phyloP scores from a whole-genome alignment of 2,888 invertebrate genomes.

The Plemyria rubiginata region DNA sequence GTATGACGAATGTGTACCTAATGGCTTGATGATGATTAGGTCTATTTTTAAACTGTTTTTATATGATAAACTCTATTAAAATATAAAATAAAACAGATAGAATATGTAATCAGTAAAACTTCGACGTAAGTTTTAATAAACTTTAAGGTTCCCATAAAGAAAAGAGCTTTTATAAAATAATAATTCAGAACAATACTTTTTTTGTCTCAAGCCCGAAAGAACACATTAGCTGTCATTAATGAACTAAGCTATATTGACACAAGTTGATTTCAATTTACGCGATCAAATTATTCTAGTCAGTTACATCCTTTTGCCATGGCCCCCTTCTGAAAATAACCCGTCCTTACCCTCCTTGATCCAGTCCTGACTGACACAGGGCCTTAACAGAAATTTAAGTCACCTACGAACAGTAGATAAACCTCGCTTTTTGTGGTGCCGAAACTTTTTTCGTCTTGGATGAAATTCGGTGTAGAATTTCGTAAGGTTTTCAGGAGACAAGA shows the following conservation, averaged over 20 bases:
- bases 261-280: too few species aligned
- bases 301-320: too few species aligned
- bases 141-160: too few species aligned
- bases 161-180: too few species aligned
- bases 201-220: too few species aligned
- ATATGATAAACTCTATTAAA: too few species aligned
- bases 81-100: not conserved
- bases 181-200: too few species aligned
- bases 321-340: not conserved
- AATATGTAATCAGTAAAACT: not conserved
- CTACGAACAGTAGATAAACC: conserved; percentile 50
- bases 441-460: conserved; percentile 42
- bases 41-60: too few species aligned
- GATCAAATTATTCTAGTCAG: too few species aligned
- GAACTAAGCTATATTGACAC: too few species aligned
- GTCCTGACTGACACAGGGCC: conserved; percentile 42
- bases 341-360: conserved; percentile 29
- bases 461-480: conserved; percentile 39
- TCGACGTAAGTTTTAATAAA: too few species aligned
- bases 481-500: conserved; percentile 30
- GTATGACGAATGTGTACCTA: not conserved
- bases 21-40: not conserved
- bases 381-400: conserved; percentile 56
- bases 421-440: conserved; percentile 44
- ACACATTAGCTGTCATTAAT: too few species aligned